A percentile compares a stretch with the other conserved stretches of the same genome.
Evolutionary conservation across 2,113 vertebrate genomes (phyloP).

Genomic region (Brevimyrus niger): DNA sequence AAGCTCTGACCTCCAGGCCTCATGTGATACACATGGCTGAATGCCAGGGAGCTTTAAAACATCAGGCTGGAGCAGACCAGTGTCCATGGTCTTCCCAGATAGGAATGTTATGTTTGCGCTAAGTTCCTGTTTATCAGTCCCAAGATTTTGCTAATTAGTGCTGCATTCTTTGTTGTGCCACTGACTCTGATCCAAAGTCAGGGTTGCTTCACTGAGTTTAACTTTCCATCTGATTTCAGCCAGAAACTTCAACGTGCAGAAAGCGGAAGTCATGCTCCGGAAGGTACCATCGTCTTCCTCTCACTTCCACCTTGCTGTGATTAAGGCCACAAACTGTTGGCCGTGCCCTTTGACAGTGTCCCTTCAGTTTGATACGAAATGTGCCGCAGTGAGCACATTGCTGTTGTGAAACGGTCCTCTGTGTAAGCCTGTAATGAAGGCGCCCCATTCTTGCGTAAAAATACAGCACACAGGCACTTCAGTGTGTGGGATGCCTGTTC

Average conservation of each 20-base stretch:
- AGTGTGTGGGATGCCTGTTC: not conserved
- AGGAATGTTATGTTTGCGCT: not conserved
- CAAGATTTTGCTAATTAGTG: not conserved
- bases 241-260: constrained; percentile 80
- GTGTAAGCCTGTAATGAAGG: not conserved
- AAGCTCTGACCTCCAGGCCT: not conserved
- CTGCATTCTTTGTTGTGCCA: not conserved
- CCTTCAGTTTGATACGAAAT: not conserved
- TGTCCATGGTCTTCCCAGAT: not conserved
- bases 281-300: constrained; percentile 67
- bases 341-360: not conserved
- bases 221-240: constrained; percentile 61
- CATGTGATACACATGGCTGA: not conserved
- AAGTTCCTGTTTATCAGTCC: not conserved
- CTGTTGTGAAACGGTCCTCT: not conserved
- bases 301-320: not conserved
- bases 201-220: not conserved
- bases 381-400: not conserved
- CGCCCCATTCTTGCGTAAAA: not conserved
- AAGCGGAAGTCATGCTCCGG: constrained; percentile 85
- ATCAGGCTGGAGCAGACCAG: not conserved
- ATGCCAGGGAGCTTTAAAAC: not conserved
- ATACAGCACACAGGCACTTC: not conserved
- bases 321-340: not conserved
- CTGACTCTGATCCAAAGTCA: not conserved